Evolutionary conservation across 2,888 invertebrate genomes (phyloP), one percentile per base, ranked within the genome.

Genomic region (Xestia rhomboidea): DNA sequence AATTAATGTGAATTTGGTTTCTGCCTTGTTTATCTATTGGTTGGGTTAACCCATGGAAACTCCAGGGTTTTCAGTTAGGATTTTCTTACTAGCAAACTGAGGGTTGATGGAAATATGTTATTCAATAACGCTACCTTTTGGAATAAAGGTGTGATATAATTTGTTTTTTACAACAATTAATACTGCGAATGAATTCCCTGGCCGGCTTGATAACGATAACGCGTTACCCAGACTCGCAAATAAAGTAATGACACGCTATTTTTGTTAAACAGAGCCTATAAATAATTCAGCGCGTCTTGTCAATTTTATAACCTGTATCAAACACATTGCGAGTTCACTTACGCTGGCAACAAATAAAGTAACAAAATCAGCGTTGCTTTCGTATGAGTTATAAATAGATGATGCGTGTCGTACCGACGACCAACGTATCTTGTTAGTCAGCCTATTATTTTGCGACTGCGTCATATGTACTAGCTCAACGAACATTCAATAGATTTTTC

Each of bases 381-480:
- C 80, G 79, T 82, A 68, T 27, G 73, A 75, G 82, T 71, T 86
- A 86, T 84, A 91, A 92, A 92, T 90, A 92, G 89, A 81, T 62
- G 80, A 80, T 77, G 78, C 77, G 87, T 89, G 88, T 89, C 88
- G 86, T 86, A 86, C 83, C 83, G 70, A 73, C 81, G 78, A 68
- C 82, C 87, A 88, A 89, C 87, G 90, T 89, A 82, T 86, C 85
- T 90, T 83, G 85, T 92, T 92, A 92, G 90, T 91, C 90, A 92
- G 87, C 70, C 87, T 85, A 90, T 90, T 90, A 90, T 90, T 90
- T 89, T 77, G 86, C 83, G 77, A 78, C 89, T 89, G 91, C 92
- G 92, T 92, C 92, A 92, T 89, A 84, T 92, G 92, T 89, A 84
- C 80, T 44, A 72, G 75, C 77, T 79, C 77, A 72, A 74, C 77